These are phyloP conservation scores for Suillia variegata DNA, from an alignment of 2,888 invertebrate species.

Conservation along the genomic window DNA sequence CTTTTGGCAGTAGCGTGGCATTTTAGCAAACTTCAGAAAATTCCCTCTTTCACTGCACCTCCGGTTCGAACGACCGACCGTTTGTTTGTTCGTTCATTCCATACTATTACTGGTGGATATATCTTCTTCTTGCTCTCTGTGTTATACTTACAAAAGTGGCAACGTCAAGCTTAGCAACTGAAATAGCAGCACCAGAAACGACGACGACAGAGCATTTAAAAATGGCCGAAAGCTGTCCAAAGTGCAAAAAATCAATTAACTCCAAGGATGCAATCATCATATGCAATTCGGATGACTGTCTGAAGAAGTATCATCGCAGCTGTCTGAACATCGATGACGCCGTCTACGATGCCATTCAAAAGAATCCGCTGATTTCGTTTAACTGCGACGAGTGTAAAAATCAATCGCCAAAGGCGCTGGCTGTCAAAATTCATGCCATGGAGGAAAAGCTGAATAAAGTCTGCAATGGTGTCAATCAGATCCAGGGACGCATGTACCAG, in stretches of 20 bases:
- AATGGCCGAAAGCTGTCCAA: conserved; percentile 55
- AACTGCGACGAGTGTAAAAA: conserved; percentile 55
- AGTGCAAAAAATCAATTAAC: conserved; percentile 54
- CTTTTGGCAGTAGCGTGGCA: conserved; percentile 40
- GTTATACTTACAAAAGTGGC: conserved; percentile 31
- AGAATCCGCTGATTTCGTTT: conserved; percentile 53
- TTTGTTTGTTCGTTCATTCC: conserved; percentile 24
- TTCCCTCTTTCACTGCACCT: conserved; percentile 35
- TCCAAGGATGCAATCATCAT: conserved; percentile 50
- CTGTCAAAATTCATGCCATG: conserved; percentile 49
- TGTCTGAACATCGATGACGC: conserved; percentile 54
- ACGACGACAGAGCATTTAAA: conserved; percentile 31
- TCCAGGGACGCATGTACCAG: conserved; percentile 56
- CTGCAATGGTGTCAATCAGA: conserved; percentile 54
- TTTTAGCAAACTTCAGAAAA: conserved; percentile 38
- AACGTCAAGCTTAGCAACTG: too few relatives aligned
- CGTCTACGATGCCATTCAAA: conserved; percentile 52
- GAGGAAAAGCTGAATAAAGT: conserved; percentile 56
- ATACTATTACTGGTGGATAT: conserved; percentile 22
- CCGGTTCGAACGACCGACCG: too few relatives aligned
- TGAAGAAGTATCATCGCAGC: conserved; percentile 51
- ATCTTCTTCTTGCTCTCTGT: too few relatives aligned
- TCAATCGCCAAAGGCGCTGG: conserved; percentile 51
- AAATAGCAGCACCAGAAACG: conserved; percentile 11
- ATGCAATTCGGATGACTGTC: conserved; percentile 51